These are phyloP conservation scores for Philereme vetulata DNA, from an alignment of 2,888 invertebrate species.

Conservation along the genomic window DNA sequence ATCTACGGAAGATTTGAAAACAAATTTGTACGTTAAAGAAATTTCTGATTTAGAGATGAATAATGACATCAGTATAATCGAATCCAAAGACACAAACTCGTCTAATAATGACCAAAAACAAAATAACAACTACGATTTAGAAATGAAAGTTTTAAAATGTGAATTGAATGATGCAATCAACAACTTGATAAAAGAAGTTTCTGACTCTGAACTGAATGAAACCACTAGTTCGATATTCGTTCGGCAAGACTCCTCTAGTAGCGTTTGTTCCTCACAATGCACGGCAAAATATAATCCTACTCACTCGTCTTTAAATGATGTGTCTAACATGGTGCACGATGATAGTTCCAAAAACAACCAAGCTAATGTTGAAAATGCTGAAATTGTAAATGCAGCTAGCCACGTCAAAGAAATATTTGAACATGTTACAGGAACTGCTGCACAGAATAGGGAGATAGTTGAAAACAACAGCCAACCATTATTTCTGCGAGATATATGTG, in stretches of 20 bases:
- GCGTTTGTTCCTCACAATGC: slow-evolving; percentile 87
- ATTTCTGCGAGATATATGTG: slow-evolving; percentile 86
- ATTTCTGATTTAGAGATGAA: slow-evolving; percentile 30
- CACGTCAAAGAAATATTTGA: slow-evolving; percentile 76
- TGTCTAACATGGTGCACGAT: slow-evolving; percentile 82
- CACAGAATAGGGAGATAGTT: slow-evolving; percentile 40
- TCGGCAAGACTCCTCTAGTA: slow-evolving; percentile 85
- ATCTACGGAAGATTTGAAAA: slow-evolving; percentile 70
- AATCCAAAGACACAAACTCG: slow-evolving; percentile 6
- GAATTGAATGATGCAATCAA: slow-evolving; percentile 77
- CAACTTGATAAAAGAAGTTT: slow-evolving; percentile 75
- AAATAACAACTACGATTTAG: slow-evolving; percentile 56
- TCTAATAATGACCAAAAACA: slow-evolving; percentile 29
- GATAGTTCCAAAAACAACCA: slow-evolving; percentile 54
- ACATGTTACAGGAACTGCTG: slow-evolving; percentile 63
- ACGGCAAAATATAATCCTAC: slow-evolving; percentile 87
- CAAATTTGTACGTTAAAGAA: slow-evolving; percentile 72
- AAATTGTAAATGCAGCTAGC: slow-evolving; percentile 47
- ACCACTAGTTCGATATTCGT: slow-evolving; percentile 57
- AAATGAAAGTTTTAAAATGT: slow-evolving; percentile 75
- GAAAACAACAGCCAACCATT: slow-evolving; percentile 59
- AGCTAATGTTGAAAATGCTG: slow-evolving; percentile 38
- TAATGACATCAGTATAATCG: slow-evolving; percentile 32
- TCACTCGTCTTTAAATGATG: slow-evolving; percentile 84
- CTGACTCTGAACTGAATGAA: slow-evolving; percentile 64